Evolutionary conservation across 2,797 vertebrate genomes (phyloP).

Genomic region (Microctenopoma lineatum): DNA sequence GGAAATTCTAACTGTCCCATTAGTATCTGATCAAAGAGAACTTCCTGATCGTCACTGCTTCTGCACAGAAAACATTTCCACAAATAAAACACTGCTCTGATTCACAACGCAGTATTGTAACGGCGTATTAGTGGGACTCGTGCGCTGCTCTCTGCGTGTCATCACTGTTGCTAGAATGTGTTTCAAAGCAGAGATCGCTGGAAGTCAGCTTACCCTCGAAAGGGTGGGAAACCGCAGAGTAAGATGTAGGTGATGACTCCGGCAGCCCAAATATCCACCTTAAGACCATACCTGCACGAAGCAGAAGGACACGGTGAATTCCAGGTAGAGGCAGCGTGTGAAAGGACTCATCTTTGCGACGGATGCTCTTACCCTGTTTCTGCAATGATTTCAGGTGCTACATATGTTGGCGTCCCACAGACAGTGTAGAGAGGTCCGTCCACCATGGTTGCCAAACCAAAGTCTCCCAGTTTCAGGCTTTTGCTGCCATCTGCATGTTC

Average conservation of each 20-base stretch:
- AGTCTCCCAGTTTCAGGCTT: constrained; percentile 96
- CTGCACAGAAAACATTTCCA: constrained; percentile 72
- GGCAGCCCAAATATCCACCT: constrained; percentile 99
- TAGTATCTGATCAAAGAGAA: constrained; percentile 97
- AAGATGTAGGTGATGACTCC: constrained; percentile 98
- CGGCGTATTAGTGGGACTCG: constrained; percentile 20
- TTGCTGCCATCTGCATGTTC: constrained; percentile 98
- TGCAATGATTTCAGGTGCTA: constrained; percentile 98
- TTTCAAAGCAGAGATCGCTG: background rate
- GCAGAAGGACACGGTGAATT: constrained; percentile 6
- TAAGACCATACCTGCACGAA: constrained; percentile 92
- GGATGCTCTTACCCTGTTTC: constrained; percentile 90
- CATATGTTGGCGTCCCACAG: constrained; percentile 97
- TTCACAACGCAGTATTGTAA: constrained; percentile 5
- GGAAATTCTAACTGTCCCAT: constrained; percentile 98
- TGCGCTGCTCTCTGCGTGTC: background rate
- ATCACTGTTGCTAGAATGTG: background rate
- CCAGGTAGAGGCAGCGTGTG: background rate
- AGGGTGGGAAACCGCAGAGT: constrained; percentile 96
- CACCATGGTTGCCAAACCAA: constrained; percentile 94
- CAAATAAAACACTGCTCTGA: background rate
- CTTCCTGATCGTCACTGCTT: constrained; percentile 95
- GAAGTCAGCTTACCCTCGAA: constrained; percentile 88
- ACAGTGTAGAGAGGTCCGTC: constrained; percentile 97
- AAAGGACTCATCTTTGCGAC: background rate